phyloP scores from a whole-genome alignment of 2,113 vertebrate species.

The Recurvirostra avosetta region DNA sequence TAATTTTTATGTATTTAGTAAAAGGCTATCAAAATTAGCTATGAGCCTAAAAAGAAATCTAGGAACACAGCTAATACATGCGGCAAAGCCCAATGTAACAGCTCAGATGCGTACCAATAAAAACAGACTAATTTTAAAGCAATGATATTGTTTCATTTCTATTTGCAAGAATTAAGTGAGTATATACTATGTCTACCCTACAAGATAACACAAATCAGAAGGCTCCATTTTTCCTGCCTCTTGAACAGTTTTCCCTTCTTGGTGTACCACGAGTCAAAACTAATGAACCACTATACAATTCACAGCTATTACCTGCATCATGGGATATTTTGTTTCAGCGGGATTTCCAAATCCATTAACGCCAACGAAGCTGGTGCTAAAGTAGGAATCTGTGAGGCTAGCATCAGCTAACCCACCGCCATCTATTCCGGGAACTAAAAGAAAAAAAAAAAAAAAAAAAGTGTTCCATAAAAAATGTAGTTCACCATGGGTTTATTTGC shows the following conservation, averaged over 20 bases:
- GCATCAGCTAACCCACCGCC: slow-evolving; percentile 86
- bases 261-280: background rate
- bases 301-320: slow-evolving; percentile 91
- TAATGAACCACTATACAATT: background rate
- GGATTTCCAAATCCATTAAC: slow-evolving; percentile 99
- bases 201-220: background rate
- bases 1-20: background rate
- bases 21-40: background rate
- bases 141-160: background rate
- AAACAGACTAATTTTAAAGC: background rate
- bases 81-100: background rate
- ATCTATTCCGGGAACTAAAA: slow-evolving; percentile 93
- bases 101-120: background rate
- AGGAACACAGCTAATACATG: background rate
- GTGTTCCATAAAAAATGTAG: background rate
- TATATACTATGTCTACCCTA: background rate
- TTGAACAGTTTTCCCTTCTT: background rate
- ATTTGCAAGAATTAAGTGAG: background rate
- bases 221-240: background rate
- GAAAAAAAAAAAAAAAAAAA: slow-evolving; percentile 24
- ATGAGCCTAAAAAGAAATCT: background rate
- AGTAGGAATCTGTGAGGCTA: slow-evolving; percentile 97
- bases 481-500: background rate
- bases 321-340: slow-evolving; percentile 93
- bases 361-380: slow-evolving; percentile 99